phyloP scores from a whole-genome alignment of 2,797 vertebrate species.

The Denticeps clupeoides region DNA sequence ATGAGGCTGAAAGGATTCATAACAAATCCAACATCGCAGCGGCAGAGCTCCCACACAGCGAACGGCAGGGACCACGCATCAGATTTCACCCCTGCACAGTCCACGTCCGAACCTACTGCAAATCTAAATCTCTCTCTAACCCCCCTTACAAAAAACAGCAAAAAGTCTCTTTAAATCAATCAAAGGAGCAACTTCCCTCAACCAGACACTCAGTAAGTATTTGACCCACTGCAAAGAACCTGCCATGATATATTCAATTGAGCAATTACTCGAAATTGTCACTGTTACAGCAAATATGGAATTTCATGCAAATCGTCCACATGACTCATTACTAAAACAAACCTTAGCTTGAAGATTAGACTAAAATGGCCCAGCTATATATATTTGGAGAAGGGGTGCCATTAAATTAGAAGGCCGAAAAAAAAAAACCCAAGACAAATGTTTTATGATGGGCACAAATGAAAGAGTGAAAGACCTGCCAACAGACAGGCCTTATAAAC shows the following conservation, averaged over 20 bases:
- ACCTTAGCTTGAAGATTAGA: slow-evolving; percentile 1
- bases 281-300: too few relatives aligned
- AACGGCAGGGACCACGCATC: slow-evolving; percentile 17
- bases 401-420: too few relatives aligned
- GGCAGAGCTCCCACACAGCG: slow-evolving; percentile 23
- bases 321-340: slow-evolving; percentile 16
- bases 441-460: slow-evolving; percentile 40
- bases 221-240: too few relatives aligned
- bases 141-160: slow-evolving; percentile 4
- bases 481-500: slow-evolving; percentile 64
- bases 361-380: slow-evolving; percentile 11
- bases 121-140: too few relatives aligned
- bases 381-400: slow-evolving; percentile 21
- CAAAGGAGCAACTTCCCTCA: too few relatives aligned
- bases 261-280: too few relatives aligned
- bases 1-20: too few relatives aligned
- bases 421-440: slow-evolving; percentile 40
- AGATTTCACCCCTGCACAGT: slow-evolving; percentile 21
- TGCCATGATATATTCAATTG: too few relatives aligned
- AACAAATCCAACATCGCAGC: too few relatives aligned
- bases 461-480: slow-evolving; percentile 44
- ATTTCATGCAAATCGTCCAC: too few relatives aligned
- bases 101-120: slow-evolving; percentile 13
- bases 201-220: too few relatives aligned
- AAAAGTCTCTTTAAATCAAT: too few relatives aligned